Evolutionary conservation across 2,888 invertebrate genomes (phyloP), one percentile per base, ranked within the genome.

Genomic region (Pyrochroa serraticornis): DNA sequence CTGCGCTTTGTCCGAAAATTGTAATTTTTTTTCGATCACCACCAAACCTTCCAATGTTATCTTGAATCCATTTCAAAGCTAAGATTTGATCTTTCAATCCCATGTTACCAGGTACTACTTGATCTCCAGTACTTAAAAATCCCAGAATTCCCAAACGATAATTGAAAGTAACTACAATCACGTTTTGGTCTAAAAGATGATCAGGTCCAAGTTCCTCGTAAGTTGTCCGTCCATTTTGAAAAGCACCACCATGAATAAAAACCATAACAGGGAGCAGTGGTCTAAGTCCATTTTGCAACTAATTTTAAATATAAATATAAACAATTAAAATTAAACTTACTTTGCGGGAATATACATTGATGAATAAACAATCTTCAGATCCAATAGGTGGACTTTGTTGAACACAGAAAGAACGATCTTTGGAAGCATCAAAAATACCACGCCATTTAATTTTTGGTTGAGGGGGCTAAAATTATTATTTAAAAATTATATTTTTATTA

Each of bases 391-490:
- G 47, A 22, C 35, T 12, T 2, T 46, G 34, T 57, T 69, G 69
- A 7, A 62, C 38, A 37, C 69, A 69, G 48, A 43, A 44, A 8
- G 48, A 48, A 32, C 48, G 45, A 13, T 69, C 69, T 13, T 55
- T 22, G 1, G 61, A 63, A 6, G 67, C 66, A 38, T 66, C 54
- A 12, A 59, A 54, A 1, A 58, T 48, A 7, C 59, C 63, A 32
- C 52, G 58, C 68, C 70, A 68, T 35, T 60, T 62, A 0, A n/a
- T 31, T 54, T 65, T 66, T 42, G 48, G 49, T 14, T 36, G 56
- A n/a, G 67, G 84, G 0, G 91, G 89, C 8, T 86, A 82, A 12
- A 85, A 84, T 82, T 89, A 37, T 32, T 6, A 7, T 8, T 10
- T 3, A 30, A 46, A 33, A 31, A 36, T 10, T 22, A 5, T 22